phyloP scores from a whole-genome alignment of 1,140 invertebrate genomes.

The Cheumatopsyche charites region DNA sequence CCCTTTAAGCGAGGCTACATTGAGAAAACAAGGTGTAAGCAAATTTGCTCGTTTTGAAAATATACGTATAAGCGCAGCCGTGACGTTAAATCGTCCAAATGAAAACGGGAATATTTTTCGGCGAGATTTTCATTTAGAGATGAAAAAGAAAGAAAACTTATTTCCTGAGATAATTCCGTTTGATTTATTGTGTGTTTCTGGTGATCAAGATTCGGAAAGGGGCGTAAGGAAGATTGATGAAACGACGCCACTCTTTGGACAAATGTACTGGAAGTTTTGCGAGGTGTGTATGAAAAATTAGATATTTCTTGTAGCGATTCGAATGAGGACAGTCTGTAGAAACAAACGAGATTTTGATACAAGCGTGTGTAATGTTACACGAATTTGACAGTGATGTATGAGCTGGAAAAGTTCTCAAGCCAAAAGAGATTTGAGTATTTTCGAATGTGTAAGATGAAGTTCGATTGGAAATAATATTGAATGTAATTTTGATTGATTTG shows the following conservation, averaged over 20 bases:
- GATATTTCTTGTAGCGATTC: neutral
- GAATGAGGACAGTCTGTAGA: neutral
- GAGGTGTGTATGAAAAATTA: conserved; percentile 16
- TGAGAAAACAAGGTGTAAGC: no score
- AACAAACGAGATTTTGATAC: conserved; percentile 11
- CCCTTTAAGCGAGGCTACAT: neutral
- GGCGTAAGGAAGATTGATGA: conserved; percentile 25
- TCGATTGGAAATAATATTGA: no score
- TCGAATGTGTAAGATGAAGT: no score
- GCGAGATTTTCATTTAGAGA: no score
- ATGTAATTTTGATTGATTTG: no score
- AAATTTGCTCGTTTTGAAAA: no score
- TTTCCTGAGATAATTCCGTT: conserved; percentile 13
- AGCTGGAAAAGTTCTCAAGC: no score
- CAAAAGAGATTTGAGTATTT: no score
- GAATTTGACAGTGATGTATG: conserved; percentile 22
- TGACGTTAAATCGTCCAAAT: no score
- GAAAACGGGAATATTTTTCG: no score
- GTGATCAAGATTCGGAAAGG: conserved; percentile 12
- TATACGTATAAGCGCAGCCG: no score
- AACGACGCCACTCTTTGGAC: neutral
- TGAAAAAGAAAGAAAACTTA: no score
- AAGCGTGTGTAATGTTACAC: neutral
- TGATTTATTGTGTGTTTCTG: conserved; percentile 12
- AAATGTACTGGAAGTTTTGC: conserved; percentile 1